These are phyloP conservation scores for Strix uralensis DNA, from an alignment of 2,113 vertebrate species.

Conservation along the genomic window DNA sequence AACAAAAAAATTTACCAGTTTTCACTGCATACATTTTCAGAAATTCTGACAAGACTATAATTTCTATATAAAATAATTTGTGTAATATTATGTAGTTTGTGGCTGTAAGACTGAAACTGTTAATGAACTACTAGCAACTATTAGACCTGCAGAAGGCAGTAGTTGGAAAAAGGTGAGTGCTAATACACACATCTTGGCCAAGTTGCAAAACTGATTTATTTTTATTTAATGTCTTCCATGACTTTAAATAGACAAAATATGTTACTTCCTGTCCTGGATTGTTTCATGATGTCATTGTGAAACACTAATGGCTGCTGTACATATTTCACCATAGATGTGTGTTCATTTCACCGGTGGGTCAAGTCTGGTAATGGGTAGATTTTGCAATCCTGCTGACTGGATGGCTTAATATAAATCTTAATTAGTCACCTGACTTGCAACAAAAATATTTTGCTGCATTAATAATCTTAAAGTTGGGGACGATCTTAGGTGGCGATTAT, in stretches of 20 bases:
- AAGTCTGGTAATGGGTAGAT: not conserved
- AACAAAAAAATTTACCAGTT: not conserved
- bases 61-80: not conserved
- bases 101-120: not conserved
- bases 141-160: not conserved
- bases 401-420: not conserved
- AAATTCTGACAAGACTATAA: not conserved
- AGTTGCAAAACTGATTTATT: not conserved
- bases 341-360: not conserved
- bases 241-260: not conserved
- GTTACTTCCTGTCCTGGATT: not conserved
- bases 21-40: not conserved
- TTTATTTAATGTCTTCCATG: not conserved
- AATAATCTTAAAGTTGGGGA: not conserved
- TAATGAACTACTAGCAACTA: not conserved
- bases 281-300: not conserved
- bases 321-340: not conserved
- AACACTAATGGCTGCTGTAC: not conserved
- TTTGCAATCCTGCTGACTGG: not conserved
- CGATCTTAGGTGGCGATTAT: not conserved
- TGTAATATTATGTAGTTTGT: not conserved
- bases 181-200: not conserved
- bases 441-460: not conserved
- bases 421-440: not conserved
- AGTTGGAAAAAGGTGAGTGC: not conserved